phyloP scores from a whole-genome alignment of 1,140 invertebrate genomes.

The Acyrthosiphon pisum region DNA sequence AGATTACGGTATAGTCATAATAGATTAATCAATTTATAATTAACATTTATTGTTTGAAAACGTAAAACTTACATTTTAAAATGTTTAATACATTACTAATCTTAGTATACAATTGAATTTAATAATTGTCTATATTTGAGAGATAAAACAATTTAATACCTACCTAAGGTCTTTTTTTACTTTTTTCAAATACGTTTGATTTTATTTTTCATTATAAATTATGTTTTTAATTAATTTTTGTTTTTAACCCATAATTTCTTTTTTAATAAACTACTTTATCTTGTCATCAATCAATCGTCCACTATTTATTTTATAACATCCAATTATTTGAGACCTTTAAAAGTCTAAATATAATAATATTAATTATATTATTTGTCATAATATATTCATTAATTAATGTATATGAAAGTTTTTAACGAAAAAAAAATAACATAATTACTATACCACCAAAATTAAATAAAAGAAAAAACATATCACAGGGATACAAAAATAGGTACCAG shows the following conservation, averaged over 20 bases:
- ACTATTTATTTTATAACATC: not conserved
- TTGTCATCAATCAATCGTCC: not conserved
- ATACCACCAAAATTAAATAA: not conserved
- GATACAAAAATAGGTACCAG: not conserved
- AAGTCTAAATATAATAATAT: not conserved
- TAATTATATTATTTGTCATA: not conserved
- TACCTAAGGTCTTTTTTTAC: not conserved
- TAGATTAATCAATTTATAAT: not conserved
- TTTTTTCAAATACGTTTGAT: not conserved
- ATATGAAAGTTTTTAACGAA: not conserved
- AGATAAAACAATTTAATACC: not conserved
- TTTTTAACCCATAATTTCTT: not conserved
- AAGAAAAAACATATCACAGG: not conserved
- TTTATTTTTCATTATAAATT: not conserved
- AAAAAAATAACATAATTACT: not conserved
- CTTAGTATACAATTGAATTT: not conserved
- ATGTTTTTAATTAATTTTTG: not conserved
- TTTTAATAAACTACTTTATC: not conserved
- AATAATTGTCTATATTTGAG: not conserved
- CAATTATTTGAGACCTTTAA: not conserved
- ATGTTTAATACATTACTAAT: not conserved
- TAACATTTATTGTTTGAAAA: not conserved
- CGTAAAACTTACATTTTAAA: too few relatives aligned
- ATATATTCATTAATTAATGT: not conserved
- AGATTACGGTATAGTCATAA: not conserved